phyloP scores from a whole-genome alignment of 2,797 vertebrate genomes.

The Acomys russatus region DNA sequence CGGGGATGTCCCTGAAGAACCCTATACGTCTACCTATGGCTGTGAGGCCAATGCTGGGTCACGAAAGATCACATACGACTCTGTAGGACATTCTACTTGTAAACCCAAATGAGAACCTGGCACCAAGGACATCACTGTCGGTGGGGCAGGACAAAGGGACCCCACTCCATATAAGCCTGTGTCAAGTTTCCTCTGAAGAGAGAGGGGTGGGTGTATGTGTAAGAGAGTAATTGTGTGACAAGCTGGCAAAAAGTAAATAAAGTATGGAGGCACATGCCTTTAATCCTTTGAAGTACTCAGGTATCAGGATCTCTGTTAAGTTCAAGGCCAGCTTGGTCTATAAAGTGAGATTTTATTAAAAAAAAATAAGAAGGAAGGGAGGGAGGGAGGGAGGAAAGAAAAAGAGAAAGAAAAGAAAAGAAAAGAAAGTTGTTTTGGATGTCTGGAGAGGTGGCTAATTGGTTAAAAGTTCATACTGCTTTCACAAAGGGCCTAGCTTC shows the following conservation, averaged over 20 bases:
- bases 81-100: not conserved
- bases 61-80: not conserved
- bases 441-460: not conserved
- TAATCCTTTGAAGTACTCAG: not conserved
- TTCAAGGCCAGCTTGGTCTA: not conserved
- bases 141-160: too few relatives aligned
- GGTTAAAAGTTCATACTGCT: not conserved
- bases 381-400: too few relatives aligned
- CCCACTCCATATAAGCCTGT: fast-evolving
- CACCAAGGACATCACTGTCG: not conserved
- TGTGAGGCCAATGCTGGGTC: not conserved
- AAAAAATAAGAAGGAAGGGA: too few relatives aligned
- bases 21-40: not conserved
- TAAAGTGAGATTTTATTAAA: not conserved
- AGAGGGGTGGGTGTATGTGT: not conserved
- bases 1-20: not conserved
- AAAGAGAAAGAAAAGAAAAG: fast-evolving
- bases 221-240: not conserved
- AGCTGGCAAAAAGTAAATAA: not conserved
- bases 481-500: not conserved
- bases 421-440: not conserved
- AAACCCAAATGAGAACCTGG: not conserved
- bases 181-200: not conserved
- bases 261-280: not conserved
- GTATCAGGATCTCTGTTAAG: not conserved